These are phyloP conservation scores for Portunus trituberculatus DNA, from an alignment of 1,140 invertebrate genomes.

Conservation along the genomic window DNA sequence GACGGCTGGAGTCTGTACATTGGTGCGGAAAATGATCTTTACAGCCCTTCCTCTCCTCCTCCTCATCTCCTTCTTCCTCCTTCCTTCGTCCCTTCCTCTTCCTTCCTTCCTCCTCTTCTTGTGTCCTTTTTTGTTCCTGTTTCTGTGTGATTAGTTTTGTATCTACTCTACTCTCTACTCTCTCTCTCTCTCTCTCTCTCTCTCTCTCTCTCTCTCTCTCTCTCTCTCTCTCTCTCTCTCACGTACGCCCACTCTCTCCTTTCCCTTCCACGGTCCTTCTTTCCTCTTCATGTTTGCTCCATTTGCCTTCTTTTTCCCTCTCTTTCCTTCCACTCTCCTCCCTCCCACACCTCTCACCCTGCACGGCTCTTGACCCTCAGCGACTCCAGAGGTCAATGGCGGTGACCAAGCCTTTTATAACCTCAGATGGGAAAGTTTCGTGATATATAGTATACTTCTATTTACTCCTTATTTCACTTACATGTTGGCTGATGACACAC, in stretches of 20 bases:
- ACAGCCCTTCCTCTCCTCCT: not conserved
- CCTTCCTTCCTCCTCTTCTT: too few relatives aligned
- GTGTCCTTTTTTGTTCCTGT: too few relatives aligned
- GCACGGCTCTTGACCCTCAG: not conserved
- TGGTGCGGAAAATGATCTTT: conserved; percentile 22
- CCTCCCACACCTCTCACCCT: not conserved
- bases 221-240: conserved; percentile 1
- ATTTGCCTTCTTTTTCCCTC: not conserved
- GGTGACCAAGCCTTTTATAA: not conserved
- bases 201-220: not conserved
- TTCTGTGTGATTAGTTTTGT: too few relatives aligned
- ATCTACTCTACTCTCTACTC: not conserved
- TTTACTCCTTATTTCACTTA: not conserved
- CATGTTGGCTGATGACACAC: not conserved
- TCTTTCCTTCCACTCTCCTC: not conserved
- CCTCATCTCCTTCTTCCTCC: not conserved
- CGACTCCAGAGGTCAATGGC: not conserved
- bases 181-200: not conserved
- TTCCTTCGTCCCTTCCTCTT: too few relatives aligned
- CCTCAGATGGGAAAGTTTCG: not conserved
- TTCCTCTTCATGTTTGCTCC: not conserved
- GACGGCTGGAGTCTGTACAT: not conserved
- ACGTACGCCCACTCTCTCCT: not conserved
- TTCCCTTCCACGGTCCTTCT: not conserved
- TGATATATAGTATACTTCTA: not conserved